Base-by-base conservation (phyloP, 2,797 vertebrate species). In the Lemur catta region DNA sequence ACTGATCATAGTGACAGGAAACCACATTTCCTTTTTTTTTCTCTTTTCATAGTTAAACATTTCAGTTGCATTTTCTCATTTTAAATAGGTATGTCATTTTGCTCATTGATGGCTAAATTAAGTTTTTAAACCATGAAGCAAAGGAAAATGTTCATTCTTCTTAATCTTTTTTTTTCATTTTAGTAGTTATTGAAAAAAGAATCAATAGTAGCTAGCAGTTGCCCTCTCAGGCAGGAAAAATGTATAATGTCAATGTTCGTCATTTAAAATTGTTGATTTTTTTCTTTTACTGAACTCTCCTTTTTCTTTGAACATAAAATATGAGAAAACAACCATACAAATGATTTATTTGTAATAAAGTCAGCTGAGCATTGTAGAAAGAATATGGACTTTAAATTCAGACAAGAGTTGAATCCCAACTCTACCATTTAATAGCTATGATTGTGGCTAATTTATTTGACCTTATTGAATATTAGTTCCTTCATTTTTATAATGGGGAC, bases 111-210 rank as follows among this genome's bases (percentile, higher is more conserved):
- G 48, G 38, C 55, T 91, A 46, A 92, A 71, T 85, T 95, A 91
- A 78, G 55, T 80, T 41, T 93, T 26, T 74, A 92, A 95, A 78
- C 48, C 41, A 69, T 72, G 69, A 88, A 96, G 35, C 24, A 78
- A 81, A 89, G 55, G 59, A 94, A 96, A 95, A 63, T 67, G 33
- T 33, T 89, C 30, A 75, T 95, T 88, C 35, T 92, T 38, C 10
- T 76, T 78, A 55, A 46, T 81, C 48, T 33, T 67, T 26, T 24
- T 61, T 59, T 15, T 81, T 9, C 33, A 22, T 88, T 69, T 48
- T 43, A 88, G 38, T 46, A 50, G 28, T 84, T 78, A 74, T 33
- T 79, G 43, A 67, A 85, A 84, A 76, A 63, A 52, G 28, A 95
- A 71, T 71, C 43, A 74, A 61, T 52, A 84, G 28, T 12, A 69